Base-by-base conservation (phyloP, 2,888 invertebrate genomes). In the Pilophorus perplexus region DNA sequence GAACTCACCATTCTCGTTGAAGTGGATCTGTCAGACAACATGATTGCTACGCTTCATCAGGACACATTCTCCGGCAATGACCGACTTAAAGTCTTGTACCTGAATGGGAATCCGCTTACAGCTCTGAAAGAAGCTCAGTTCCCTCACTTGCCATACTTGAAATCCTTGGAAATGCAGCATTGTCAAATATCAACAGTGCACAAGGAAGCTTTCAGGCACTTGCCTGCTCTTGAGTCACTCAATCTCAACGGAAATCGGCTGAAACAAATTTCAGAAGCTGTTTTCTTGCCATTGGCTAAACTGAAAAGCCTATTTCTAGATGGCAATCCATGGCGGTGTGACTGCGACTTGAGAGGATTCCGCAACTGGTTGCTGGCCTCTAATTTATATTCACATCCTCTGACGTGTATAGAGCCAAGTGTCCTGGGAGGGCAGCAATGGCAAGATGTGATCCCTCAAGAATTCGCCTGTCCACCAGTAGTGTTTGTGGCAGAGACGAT, bases 301-400 rank as follows among this genome's bases (percentile, higher is more conserved):
- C 80, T 93, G 68, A 92, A 91, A 78, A 89, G 90, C 1, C 80
- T 93, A 28, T 84, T 86, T 10, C 77, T 93, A 60, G 89, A 90
- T 71, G 88, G 88, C 27, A 94, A 94, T 77, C 91, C 89, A 3
- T 94, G 93, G 93, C 83, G 84, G 74, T 94, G 94, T 77, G 92
- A 94, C 76, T 94, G 94, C 77, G 84, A 88, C 71, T 78, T 94
- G 67, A 83, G 91, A 59, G 87, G 87, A 67, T 90, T 93, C 73
- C 85, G 92, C 67, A 85, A 85, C 72, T 93, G 93, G 91, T 86
- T 91, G 75, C 81, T 91, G 60, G 82, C 85, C 59, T 87, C 86
- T 73, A 90, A 89, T 73, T 80, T 93, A 60, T 86, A 87, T 69
- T 87, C 89, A 10, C 84, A 86, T 70, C 84, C 89, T 42, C 81